These are phyloP conservation scores for Plodia interpunctella DNA, from an alignment of 1,140 invertebrate genomes.

Conservation along the genomic window DNA sequence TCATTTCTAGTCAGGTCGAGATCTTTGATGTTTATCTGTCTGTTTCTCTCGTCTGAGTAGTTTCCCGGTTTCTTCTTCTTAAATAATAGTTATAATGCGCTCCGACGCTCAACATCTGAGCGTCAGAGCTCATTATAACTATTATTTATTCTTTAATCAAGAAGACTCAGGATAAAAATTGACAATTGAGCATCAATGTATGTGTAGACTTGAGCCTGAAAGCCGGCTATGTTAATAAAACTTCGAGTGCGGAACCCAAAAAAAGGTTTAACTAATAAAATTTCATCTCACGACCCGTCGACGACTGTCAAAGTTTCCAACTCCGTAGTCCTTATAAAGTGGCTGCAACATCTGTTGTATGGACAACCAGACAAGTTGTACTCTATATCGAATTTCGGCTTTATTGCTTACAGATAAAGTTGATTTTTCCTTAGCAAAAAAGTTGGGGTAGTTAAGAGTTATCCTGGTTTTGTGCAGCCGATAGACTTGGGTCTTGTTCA, in stretches of 20 bases:
- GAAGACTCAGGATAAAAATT: no score
- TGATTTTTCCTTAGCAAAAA: background rate
- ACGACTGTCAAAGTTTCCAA: constrained; percentile 7
- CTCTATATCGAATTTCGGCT: background rate
- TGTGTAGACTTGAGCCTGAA: no score
- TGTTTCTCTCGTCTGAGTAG: no score
- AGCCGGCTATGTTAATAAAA: no score
- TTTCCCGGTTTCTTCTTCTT: no score
- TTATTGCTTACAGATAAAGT: background rate
- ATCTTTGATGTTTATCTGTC: no score
- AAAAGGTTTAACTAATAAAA: constrained; percentile 11
- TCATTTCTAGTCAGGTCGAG: no score
- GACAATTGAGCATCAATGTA: no score
- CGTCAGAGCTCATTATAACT: no score
- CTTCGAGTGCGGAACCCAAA: background rate
- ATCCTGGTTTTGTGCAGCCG: constrained; percentile 1
- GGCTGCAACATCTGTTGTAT: constrained; percentile 5
- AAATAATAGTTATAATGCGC: no score
- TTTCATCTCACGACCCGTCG: constrained; percentile 11
- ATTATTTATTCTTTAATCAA: no score
- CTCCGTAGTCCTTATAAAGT: background rate
- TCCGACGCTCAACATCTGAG: no score
- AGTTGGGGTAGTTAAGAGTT: background rate
- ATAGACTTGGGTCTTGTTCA: constrained; percentile 10
- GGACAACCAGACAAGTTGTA: background rate